Base-by-base conservation (phyloP, 2,888 invertebrate species). In the Atrina japonica region DNA sequence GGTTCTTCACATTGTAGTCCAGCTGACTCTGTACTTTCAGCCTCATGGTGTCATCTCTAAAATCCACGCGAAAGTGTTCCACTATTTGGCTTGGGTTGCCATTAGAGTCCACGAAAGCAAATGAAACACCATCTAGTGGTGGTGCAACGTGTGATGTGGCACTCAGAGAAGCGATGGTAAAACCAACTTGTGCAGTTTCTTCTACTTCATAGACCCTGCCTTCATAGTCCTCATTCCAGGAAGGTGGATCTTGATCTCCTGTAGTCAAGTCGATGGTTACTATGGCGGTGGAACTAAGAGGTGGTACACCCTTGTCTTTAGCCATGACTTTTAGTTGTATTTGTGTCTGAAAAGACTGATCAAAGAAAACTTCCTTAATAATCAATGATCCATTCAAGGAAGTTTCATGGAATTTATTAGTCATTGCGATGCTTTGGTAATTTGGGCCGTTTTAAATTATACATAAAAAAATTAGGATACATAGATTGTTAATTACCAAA, bases 131-230 rank as follows among this genome's bases (percentile, higher is more conserved):
- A 69, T 81, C 79, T 50, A 76, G 69, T 14, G 78, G 80, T 7
- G 68, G 67, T 5, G 76, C 76, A 1, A 80, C 81, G 61, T 84
- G 83, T 21, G 86, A 84, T 7, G 78, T 72, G 18, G 86, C 86
- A 21, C 71, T 70, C 66, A 87, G 78, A 16, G 72, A 76, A n/a
- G 83, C 82, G 9, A 87, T 82, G 6, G 71, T 64, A 41, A 76
- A 93, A 96, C 97, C 97, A 96, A 97, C 92, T 96, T 96, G 92
- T 96, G 97, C 93, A 95, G 97, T 94, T 96, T 98, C 95, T 96
- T 97, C 91, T 96, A 97, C 93, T 96, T 95, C 93, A 96, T 97
- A 85, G 7, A 77, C 72, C n/a, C 66, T 56, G 11, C 78, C 77
- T 40, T 83, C 79, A 40, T 80, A 77, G 53, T 78, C 71, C 41